Base-by-base conservation (phyloP, 2,888 invertebrate genomes). In the Volucella bombylans region DNA sequence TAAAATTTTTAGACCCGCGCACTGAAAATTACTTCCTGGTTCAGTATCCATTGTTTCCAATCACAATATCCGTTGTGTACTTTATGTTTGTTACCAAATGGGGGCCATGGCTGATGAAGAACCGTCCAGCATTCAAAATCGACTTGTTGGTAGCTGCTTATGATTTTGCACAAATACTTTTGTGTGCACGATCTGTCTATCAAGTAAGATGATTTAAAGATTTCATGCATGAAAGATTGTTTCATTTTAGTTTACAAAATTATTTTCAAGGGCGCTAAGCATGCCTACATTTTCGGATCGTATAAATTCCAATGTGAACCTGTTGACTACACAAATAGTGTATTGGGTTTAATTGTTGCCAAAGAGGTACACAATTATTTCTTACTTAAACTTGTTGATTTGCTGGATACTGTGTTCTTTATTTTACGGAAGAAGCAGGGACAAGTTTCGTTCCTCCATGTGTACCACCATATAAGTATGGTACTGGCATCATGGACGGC, bases 381-480 rank as follows among this genome's bases (percentile, higher is more conserved):
- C 43, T 50, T 71, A 31, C 8, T 78, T 8, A 96, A 96, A 91
- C 91, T 96, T 49, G 92, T 95, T 2, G 96, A 96, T 88, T 92
- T 96, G 0, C 88, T 95, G 54, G 96, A 96, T 89, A 96, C 96
- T 0, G 93, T 96, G 14, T 97, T 97, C 92, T 97, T 97, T 89
- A 96, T 97, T 0, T 90, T 97, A 82, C 93, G 97, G 57, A 97
- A 97, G 91, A 97, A 97, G 90, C 95, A 96, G 88, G 94, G 94
- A 49, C 97, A 97, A 91, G 95, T 97, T 49, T 94, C 96, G 0
- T 95, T 96, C 89, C 93, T 97, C 0, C 97, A 97, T 89, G 94
- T 97, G 4, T 97, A 96, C 89, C 97, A 97, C 90, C 97, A 97
- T 90, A 93, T 94, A 2, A 92, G 95, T 90, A 96, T 95, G 93